Evolutionary conservation across 2,113 vertebrate species (phyloP), one percentile per base, ranked within the genome.

Genomic region (Melanocharis versteri): DNA sequence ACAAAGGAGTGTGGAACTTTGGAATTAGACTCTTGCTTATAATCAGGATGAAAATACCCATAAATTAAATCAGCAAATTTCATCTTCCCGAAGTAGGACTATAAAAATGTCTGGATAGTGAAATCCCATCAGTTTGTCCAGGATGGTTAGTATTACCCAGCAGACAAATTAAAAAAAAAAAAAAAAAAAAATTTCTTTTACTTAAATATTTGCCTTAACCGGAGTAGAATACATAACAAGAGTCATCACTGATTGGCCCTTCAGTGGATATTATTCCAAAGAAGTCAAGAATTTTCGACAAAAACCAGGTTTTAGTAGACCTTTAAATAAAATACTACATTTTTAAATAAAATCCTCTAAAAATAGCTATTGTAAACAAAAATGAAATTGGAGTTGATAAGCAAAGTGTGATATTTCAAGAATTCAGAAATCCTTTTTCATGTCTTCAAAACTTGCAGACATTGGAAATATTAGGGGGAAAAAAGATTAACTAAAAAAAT

Each of bases 131-230:
- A 37, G 2, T 58, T 71, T 89, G 7, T 18, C 15, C 9, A 31
- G 0, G 0, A 23, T 40, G 10, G 2, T 21, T 54, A 35, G 11
- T 6, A 54, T 40, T 68, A 35, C 1, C 70, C 18, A 39, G n/a
- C n/a, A n/a, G n/a, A n/a, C n/a, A n/a, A n/a, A n/a, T n/a, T n/a
- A n/a, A n/a, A n/a, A n/a, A 28, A 31, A 9, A 45, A 37, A 39
- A 17, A 35, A 21, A 0, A 39, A 1, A 0, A 16, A 18, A 26
- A 33, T 10, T 39, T 54, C 13, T 58, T 69, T 83, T 35, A 17
- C 9, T 77, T 87, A n/a, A 12, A 13, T 40, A 61, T 61, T 89
- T 96, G 7, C 24, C 18, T 53, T 85, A 37, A 35, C 3, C 61
- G 23, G 10, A 42, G 26, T 45, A 65, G 19, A 91, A 45, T 37